Evolutionary conservation across 1,140 invertebrate species (phyloP).

Genomic region (Hyphantria cunea): DNA sequence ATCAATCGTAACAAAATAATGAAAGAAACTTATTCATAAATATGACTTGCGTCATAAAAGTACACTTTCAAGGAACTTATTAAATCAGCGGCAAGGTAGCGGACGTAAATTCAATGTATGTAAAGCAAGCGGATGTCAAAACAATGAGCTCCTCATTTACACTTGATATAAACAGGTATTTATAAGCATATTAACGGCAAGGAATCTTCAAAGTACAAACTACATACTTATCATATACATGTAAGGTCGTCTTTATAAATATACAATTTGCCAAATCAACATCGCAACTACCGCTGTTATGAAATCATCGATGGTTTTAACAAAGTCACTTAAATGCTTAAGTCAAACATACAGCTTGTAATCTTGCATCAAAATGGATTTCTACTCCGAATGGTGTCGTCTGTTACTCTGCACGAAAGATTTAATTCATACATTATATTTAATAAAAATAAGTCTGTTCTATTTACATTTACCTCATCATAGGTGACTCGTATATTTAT

Average conservation of each 20-base stretch:
- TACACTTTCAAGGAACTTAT: slow-evolving; percentile 29
- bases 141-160: slow-evolving; percentile 11
- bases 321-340: not conserved
- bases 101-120: slow-evolving; percentile 13
- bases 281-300: not conserved
- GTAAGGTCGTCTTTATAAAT: too few species aligned
- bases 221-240: too few species aligned
- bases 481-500: too few species aligned
- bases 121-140: slow-evolving; percentile 18
- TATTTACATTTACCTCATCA: too few species aligned
- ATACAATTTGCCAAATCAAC: not conserved
- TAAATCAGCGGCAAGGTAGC: slow-evolving; percentile 17
- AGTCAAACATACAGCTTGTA: not conserved
- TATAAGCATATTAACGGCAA: not conserved
- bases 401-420: not conserved
- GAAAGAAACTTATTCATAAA: slow-evolving; percentile 11
- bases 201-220: too few species aligned
- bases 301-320: not conserved
- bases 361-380: slow-evolving; percentile 1
- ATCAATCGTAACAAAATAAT: not conserved
- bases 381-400: not conserved
- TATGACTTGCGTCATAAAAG: slow-evolving; percentile 13
- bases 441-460: too few species aligned
- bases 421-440: too few species aligned
- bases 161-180: not conserved